phyloP scores from a whole-genome alignment of 2,113 vertebrate species.

The Macrotis lagotis region DNA sequence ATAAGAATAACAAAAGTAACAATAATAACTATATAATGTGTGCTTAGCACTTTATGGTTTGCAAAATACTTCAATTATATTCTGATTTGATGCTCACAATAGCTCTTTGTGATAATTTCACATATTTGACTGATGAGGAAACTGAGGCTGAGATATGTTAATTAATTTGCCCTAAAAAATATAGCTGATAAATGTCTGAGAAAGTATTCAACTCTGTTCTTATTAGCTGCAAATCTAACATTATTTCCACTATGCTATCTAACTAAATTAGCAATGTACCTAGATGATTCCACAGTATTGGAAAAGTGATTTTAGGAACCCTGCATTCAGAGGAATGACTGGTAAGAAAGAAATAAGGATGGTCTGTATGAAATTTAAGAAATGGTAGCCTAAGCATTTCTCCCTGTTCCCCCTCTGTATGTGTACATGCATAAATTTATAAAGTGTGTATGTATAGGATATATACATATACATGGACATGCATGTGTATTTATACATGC shows the following conservation, averaged over 20 bases:
- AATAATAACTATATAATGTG: neutral
- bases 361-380: neutral
- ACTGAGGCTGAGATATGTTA: conserved; percentile 2
- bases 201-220: neutral
- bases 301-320: neutral
- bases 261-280: neutral
- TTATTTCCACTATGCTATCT: neutral
- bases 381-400: neutral
- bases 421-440: neutral
- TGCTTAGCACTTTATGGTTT: neutral
- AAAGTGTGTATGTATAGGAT: neutral
- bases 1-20: neutral
- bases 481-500: neutral
- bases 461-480: neutral
- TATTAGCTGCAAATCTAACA: neutral
- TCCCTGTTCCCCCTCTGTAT: neutral
- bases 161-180: neutral
- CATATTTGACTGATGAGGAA: conserved; percentile 29
- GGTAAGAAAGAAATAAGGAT: neutral
- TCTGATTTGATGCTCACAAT: neutral
- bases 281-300: neutral
- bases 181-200: neutral
- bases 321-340: neutral
- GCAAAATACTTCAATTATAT: neutral
- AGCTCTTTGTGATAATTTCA: neutral